A percentile compares a stretch with the other conserved stretches of the same genome.
These are phyloP conservation scores for Sabatieria punctata DNA, from an alignment of 2,888 invertebrate species.

Conservation along the genomic window DNA sequence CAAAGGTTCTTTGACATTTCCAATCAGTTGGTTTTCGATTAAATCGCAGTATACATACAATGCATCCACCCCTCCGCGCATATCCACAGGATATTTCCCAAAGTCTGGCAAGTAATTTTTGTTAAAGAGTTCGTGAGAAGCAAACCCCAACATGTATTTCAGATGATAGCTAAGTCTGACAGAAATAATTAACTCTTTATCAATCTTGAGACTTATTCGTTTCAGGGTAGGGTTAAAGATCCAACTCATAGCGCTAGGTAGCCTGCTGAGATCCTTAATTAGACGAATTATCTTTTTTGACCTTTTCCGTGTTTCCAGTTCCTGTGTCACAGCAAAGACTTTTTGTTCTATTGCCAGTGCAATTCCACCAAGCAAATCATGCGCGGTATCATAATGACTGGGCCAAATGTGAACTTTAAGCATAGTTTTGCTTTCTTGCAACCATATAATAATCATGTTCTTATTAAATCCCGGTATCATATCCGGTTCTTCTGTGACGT, in stretches of 20 bases:
- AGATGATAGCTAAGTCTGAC: background rate
- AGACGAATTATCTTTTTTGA: too few species aligned
- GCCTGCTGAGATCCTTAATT: too few species aligned
- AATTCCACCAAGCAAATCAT: background rate
- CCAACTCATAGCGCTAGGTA: too few species aligned
- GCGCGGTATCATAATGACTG: background rate
- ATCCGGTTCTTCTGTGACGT: background rate
- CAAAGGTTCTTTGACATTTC: background rate
- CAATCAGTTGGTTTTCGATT: background rate
- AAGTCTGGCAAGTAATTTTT: too few species aligned
- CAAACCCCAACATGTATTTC: background rate
- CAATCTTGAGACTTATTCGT: background rate
- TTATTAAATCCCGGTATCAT: background rate
- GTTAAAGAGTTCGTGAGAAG: too few species aligned
- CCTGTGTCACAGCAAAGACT: background rate
- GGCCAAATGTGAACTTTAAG: background rate
- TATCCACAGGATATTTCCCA: background rate
- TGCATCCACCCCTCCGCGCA: conserved; percentile 1
- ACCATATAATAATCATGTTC: background rate
- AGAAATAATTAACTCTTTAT: background rate
- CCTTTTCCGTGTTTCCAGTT: background rate
- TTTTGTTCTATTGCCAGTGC: background rate
- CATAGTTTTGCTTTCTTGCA: background rate
- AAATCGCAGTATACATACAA: conserved; percentile 5
- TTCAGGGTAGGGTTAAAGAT: background rate